Evolutionary conservation across 2,888 invertebrate genomes (phyloP), one percentile per base, ranked within the genome.

Genomic region (Colostygia pectinataria): DNA sequence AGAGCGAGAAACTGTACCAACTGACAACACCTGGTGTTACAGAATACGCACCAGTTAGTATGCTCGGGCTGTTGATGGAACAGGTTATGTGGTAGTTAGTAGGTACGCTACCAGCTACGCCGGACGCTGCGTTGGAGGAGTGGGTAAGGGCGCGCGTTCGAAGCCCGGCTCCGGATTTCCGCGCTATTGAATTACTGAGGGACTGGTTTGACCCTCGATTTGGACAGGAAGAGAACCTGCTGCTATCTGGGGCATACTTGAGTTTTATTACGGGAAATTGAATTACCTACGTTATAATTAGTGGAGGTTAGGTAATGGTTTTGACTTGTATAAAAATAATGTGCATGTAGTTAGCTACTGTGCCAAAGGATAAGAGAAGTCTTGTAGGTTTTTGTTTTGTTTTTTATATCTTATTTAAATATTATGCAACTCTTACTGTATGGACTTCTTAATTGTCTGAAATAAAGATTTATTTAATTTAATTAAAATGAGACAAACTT

Each of bases 151-250:
- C 40, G 50, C 43, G 43, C 50, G 45, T 74, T 77, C 72, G 74
- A 77, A 79, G 77, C 71, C 75, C 63, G 74, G 67, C 61, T 57
- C 62, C 76, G 88, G 88, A 89, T 83, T 84, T 82, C 77, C 87
- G 84, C 82, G 67, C 79, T 70, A 70, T 61, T 83, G 78, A 59
- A 48, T 75, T 69, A 69, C 63, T 59, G 65, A 74, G 80, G 67
- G 81, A 71, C 65, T 63, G 47, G 61, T 53, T 51, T 60, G 63
- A 63, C 65, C 65, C 66, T 63, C 57, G 56, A 55, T 53, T 42
- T 40, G 42, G 55, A 64, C 77, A 77, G 81, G 80, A 81, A 75
- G 68, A 69, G 9, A 48, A 55, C 49, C 55, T 49, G 51, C 33
- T 38, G 48, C 6, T 28, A 33, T 38, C 6, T 27, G 14, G 36